These are phyloP conservation scores for Hipposideros larvatus DNA, from an alignment of 2,797 vertebrate genomes.

Conservation along the genomic window DNA sequence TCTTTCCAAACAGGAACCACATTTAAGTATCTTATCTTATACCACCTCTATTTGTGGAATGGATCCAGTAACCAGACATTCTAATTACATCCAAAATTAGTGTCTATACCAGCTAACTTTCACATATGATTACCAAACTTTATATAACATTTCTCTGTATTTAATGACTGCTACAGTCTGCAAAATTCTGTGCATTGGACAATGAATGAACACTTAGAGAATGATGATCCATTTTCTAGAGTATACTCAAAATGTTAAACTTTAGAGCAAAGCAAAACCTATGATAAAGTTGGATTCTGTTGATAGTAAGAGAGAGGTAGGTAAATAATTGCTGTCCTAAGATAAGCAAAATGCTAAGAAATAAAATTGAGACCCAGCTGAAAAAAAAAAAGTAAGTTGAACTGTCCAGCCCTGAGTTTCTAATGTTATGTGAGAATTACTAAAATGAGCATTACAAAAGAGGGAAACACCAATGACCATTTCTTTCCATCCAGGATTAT, in stretches of 20 bases:
- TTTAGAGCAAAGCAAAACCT: slow-evolving; percentile 68
- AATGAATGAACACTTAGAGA: slow-evolving; percentile 37
- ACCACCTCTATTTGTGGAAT: neutral
- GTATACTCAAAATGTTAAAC: slow-evolving; percentile 57
- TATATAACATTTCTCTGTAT: slow-evolving; percentile 50
- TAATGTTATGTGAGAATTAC: slow-evolving; percentile 43
- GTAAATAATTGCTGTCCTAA: slow-evolving; percentile 69
- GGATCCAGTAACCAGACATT: slow-evolving; percentile 6
- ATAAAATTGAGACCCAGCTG: slow-evolving; percentile 43
- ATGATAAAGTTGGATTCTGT: slow-evolving; percentile 49
- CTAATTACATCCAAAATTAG: neutral
- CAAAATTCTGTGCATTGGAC: slow-evolving; percentile 26
- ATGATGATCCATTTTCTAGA: slow-evolving; percentile 56
- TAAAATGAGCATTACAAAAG: slow-evolving; percentile 41
- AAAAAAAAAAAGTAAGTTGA: neutral
- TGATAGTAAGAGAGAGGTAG: slow-evolving; percentile 68
- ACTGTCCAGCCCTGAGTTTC: slow-evolving; percentile 67
- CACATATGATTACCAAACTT: slow-evolving; percentile 27
- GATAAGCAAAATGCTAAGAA: slow-evolving; percentile 51
- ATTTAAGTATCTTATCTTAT: neutral
- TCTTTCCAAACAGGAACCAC: slow-evolving; percentile 34
- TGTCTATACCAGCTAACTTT: slow-evolving; percentile 8
- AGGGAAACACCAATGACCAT: neutral
- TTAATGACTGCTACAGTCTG: slow-evolving; percentile 36
- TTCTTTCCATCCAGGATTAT: neutral